Evolutionary conservation across 2,888 invertebrate species (phyloP).

Genomic region (Heliconius sara): DNA sequence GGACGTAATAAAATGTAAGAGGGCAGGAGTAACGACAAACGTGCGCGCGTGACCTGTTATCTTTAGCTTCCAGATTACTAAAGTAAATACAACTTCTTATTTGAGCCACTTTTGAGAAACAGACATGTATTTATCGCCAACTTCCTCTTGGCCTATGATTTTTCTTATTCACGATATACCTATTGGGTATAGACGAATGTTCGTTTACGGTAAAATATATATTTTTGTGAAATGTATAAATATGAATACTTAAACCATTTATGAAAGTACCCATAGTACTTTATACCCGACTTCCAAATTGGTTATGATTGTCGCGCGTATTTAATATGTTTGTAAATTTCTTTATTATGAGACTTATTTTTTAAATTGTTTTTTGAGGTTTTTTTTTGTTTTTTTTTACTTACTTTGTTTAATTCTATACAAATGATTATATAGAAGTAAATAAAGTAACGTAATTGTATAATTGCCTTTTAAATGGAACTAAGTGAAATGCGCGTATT

Average conservation of each 20-base stretch:
- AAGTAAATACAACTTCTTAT: constrained; percentile 49
- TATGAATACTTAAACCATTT: background rate
- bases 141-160: constrained; percentile 9
- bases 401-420: too few species aligned
- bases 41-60: constrained; percentile 79
- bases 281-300: too few species aligned
- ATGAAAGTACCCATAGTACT: too few species aligned
- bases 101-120: constrained; percentile 23
- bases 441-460: background rate
- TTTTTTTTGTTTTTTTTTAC: too few species aligned
- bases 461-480: constrained; percentile 1
- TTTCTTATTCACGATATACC: background rate
- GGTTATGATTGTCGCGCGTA: too few species aligned
- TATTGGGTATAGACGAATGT: background rate
- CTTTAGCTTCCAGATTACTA: constrained; percentile 58
- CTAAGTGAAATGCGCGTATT: background rate
- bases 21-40: constrained; percentile 77
- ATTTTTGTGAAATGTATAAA: background rate
- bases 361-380: too few species aligned
- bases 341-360: too few species aligned
- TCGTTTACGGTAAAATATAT: background rate
- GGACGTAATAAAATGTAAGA: constrained; percentile 81
- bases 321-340: too few species aligned
- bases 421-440: background rate
- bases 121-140: constrained; percentile 2